phyloP scores from a whole-genome alignment of 2,113 vertebrate species.

The Ardeotis arabs region DNA sequence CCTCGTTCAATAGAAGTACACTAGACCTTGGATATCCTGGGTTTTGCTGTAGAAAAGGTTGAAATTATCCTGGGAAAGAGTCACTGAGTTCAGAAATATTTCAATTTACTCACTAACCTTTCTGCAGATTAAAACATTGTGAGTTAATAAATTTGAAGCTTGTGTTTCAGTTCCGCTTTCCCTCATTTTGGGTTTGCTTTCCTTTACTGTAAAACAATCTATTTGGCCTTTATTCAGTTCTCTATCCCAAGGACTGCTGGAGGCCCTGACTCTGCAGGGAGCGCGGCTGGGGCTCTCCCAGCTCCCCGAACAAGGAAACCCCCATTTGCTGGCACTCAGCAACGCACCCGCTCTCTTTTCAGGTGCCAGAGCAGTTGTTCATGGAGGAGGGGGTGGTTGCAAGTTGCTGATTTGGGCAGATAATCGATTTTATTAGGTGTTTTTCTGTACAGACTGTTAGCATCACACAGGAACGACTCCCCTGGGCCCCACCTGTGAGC shows the following conservation, averaged over 20 bases:
- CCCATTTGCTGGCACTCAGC: accelerated
- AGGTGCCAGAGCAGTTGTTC: neutral
- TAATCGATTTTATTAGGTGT: accelerated
- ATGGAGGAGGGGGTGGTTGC: accelerated
- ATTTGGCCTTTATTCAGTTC: neutral
- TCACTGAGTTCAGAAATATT: neutral
- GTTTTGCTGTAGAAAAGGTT: neutral
- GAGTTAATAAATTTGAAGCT: neutral
- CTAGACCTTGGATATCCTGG: neutral
- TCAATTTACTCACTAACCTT: neutral
- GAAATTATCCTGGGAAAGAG: neutral
- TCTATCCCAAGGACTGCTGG: accelerated
- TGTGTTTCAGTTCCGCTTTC: accelerated
- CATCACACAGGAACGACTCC: accelerated
- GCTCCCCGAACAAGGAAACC: neutral
- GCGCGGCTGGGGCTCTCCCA: accelerated
- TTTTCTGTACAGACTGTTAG: neutral
- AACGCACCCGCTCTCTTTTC: neutral
- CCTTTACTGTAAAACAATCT: neutral
- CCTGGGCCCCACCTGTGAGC: accelerated
- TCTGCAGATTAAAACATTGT: neutral
- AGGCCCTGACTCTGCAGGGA: neutral
- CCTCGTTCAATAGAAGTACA: neutral
- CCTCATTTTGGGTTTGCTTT: accelerated
- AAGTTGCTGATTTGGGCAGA: accelerated